Conservation (phyloP, 2,888 invertebrate species). For the Tinea pellionella region DNA sequence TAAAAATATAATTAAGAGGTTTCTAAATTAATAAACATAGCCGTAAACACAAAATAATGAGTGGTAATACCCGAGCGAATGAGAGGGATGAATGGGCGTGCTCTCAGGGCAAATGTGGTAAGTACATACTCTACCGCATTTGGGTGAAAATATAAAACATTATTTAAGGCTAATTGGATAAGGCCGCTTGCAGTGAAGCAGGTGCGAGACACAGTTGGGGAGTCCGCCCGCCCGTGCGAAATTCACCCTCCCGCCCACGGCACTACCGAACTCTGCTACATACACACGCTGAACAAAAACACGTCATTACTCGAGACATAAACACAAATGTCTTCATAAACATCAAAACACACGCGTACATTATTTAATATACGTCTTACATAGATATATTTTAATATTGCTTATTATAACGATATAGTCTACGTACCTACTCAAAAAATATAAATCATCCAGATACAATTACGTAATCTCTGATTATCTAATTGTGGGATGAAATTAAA, state of each 20-base stretch:
- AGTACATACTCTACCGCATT: slow-evolving; percentile 53
- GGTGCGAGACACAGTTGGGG: slow-evolving; percentile 37
- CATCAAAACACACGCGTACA: background rate
- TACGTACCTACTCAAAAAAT: background rate
- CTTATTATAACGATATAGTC: background rate
- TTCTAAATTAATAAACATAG: background rate
- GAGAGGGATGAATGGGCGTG: slow-evolving; percentile 43
- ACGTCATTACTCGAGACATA: slow-evolving; percentile 5
- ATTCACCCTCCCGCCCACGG: slow-evolving; percentile 51
- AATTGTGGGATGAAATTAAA: background rate
- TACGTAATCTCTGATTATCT: background rate
- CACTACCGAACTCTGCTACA: slow-evolving; percentile 20
- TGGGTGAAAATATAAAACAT: slow-evolving; percentile 67
- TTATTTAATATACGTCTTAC: background rate
- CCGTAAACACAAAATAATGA: slow-evolving; percentile 3
- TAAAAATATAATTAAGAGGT: background rate
- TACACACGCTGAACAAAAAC: background rate
- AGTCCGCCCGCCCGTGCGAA: background rate
- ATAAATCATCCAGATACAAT: background rate
- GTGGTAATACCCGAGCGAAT: background rate
- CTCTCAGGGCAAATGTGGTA: slow-evolving; percentile 62
- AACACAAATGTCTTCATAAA: slow-evolving; percentile 2
- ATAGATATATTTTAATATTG: background rate
- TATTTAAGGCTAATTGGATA: slow-evolving; percentile 69
- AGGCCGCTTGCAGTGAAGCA: slow-evolving; percentile 61